These are phyloP conservation scores for Sebastes miniatus DNA, from an alignment of 2,797 vertebrate species.

Conservation along the genomic window DNA sequence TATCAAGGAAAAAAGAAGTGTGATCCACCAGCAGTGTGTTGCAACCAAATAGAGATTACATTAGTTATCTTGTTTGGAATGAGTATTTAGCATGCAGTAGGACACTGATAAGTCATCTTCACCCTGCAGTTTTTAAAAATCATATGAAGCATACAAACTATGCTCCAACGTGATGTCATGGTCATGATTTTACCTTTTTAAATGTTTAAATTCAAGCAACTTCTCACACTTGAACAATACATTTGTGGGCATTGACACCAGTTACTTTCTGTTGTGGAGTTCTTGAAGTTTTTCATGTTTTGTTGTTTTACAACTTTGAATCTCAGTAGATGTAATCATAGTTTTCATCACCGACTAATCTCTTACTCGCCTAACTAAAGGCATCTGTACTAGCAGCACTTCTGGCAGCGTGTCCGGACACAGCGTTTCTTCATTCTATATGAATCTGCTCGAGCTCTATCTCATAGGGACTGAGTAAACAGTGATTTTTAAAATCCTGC, in stretches of 20 bases:
- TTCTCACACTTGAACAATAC: not conserved
- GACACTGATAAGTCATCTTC: not conserved
- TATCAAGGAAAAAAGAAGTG: not conserved
- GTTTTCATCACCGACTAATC: not conserved
- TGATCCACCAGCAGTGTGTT: fast-evolving
- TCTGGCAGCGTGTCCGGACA: not conserved
- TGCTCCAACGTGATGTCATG: not conserved
- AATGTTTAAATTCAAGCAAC: not conserved
- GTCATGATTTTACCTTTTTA: not conserved
- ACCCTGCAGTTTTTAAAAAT: not conserved
- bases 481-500: not conserved
- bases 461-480: not conserved
- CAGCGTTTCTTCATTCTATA: not conserved
- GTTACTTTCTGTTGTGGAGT: not conserved
- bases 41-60: not conserved
- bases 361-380: not conserved
- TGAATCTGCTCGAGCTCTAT: not conserved
- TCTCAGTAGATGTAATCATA: not conserved
- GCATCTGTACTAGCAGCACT: not conserved
- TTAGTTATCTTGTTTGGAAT: not conserved
- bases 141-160: not conserved
- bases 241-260: not conserved
- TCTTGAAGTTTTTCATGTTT: not conserved
- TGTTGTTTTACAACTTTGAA: not conserved
- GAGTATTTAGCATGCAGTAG: no score